Evolutionary conservation across 2,797 vertebrate genomes (phyloP).

Genomic region (Remorina albescens): DNA sequence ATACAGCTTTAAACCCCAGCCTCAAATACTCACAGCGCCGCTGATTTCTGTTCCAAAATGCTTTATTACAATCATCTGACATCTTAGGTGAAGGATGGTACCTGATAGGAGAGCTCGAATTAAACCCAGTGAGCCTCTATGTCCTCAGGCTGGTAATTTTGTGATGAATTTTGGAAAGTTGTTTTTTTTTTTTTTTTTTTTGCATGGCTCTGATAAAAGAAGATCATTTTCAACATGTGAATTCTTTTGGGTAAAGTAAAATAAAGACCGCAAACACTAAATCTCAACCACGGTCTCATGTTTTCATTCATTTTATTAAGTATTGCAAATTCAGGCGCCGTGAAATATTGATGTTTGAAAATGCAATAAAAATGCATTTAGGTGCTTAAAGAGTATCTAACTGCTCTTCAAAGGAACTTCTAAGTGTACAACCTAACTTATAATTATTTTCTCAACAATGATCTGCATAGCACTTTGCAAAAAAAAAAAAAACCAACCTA

Average conservation of each 20-base stretch:
- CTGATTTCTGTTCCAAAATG: constrained; percentile 22
- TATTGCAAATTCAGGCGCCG: not conserved
- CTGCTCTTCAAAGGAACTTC: not conserved
- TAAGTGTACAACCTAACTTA: not conserved
- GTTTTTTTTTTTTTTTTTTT: too few species aligned
- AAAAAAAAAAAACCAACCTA: too few species aligned
- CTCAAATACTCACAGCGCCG: constrained; percentile 15
- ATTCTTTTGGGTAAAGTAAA: not conserved
- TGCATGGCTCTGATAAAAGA: constrained; percentile 2
- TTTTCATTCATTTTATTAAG: not conserved
- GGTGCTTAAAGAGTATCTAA: constrained; percentile 4
- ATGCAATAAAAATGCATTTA: constrained; percentile 7
- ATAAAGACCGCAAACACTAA: too few species aligned
- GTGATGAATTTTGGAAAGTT: not conserved
- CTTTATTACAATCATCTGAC: constrained; percentile 35
- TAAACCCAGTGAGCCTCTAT: constrained; percentile 24
- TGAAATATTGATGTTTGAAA: constrained; percentile 17
- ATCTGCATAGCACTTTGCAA: constrained; percentile 16
- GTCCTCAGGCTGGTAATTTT: constrained; percentile 27
- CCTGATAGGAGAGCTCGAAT: constrained; percentile 14
- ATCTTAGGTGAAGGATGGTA: constrained; percentile 25
- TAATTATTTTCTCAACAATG: constrained; percentile 19
- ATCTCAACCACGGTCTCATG: not conserved
- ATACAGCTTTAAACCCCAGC: constrained; percentile 12
- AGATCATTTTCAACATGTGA: not conserved